These are phyloP conservation scores for Ditula angustiorana DNA, from an alignment of 2,888 invertebrate species.

Conservation along the genomic window DNA sequence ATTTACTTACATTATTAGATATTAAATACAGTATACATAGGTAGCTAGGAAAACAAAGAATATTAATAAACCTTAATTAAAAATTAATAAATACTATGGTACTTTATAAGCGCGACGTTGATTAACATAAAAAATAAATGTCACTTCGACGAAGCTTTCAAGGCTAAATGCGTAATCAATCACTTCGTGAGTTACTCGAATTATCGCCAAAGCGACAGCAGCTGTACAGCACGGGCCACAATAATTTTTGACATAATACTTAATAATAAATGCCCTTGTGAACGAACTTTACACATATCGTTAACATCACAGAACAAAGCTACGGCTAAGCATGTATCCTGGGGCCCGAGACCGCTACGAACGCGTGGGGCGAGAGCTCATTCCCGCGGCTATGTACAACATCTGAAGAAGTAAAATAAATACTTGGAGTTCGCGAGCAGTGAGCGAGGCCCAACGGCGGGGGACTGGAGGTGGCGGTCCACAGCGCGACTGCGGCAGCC, in stretches of 20 bases:
- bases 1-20: conserved; percentile 51
- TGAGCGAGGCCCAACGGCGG: conserved; percentile 19
- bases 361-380: conserved; percentile 26
- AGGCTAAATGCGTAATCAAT: conserved; percentile 32
- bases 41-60: conserved; percentile 62
- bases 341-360: conserved; percentile 29
- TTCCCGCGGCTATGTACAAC: conserved; percentile 44
- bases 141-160: conserved; percentile 45
- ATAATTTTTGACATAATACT: conserved; percentile 52
- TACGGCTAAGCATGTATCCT: conserved; percentile 63
- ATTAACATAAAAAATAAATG: conserved; percentile 64
- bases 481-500: not conserved
- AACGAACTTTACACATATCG: conserved; percentile 66
- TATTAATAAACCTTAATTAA: conserved; percentile 66
- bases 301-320: conserved; percentile 79
- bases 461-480: conserved; percentile 20
- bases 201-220: conserved; percentile 27
- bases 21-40: conserved; percentile 58
- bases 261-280: conserved; percentile 62
- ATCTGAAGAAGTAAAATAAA: conserved; percentile 46
- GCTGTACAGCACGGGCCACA: conserved; percentile 41
- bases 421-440: conserved; percentile 41
- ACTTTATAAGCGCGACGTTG: conserved; percentile 77
- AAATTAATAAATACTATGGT: conserved; percentile 78
- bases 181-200: conserved; percentile 32